phyloP scores from a whole-genome alignment of 2,113 vertebrate genomes.

The Ammodytes dubius region DNA sequence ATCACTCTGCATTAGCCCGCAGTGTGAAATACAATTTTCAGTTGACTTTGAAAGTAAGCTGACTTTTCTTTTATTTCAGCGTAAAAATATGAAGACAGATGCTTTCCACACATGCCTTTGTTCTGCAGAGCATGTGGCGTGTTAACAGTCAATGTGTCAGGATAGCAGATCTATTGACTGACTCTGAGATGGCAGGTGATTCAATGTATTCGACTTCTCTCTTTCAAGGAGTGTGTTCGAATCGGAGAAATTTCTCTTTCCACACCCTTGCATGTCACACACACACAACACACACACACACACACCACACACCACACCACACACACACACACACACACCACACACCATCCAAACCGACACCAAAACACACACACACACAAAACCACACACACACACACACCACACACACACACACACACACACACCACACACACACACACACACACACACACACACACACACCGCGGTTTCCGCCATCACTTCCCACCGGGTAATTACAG shows the following conservation, averaged over 20 bases:
- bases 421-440: conserved; percentile 27
- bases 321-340: conserved; percentile 23
- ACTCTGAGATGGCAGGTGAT: conserved; percentile 40
- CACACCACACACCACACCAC: conserved; percentile 24
- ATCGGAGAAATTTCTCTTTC: conserved; percentile 46
- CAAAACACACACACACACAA: no score
- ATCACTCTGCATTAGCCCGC: neutral
- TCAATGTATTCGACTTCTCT: conserved; percentile 49
- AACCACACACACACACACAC: no score
- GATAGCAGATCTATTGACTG: conserved; percentile 38
- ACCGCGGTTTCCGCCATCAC: conserved; percentile 62
- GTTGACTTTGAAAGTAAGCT: neutral
- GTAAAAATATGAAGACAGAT: conserved; percentile 1
- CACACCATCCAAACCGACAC: no score
- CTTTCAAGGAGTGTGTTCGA: conserved; percentile 42
- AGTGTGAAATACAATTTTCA: conserved; percentile 3
- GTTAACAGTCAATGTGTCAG: conserved; percentile 48
- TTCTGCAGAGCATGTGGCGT: conserved; percentile 14
- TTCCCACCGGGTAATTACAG: conserved; percentile 79
- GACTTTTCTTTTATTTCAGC: conserved; percentile 13
- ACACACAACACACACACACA: neutral
- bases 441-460: conserved; percentile 15
- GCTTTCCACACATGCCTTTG: conserved; percentile 8
- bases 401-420: conserved; percentile 12
- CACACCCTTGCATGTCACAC: conserved; percentile 2